These are phyloP conservation scores for Unio delphinus DNA, from an alignment of 2,888 invertebrate species.

Conservation along the genomic window DNA sequence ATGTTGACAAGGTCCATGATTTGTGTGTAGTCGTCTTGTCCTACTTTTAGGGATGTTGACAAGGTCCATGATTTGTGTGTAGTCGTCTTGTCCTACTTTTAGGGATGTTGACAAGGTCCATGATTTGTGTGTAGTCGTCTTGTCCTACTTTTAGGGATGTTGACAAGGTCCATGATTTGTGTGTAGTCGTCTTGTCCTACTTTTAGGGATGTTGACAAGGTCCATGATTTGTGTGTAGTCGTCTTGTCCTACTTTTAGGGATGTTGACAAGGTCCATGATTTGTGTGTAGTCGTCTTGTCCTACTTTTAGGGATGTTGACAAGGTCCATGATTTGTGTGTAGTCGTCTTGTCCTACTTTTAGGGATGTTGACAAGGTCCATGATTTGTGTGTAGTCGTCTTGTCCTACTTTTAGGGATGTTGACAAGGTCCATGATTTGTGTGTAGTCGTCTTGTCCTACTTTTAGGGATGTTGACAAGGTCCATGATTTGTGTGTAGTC, in stretches of 20 bases:
- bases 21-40: slow-evolving; percentile 73
- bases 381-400: too few relatives aligned
- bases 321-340: slow-evolving; percentile 92
- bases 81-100: slow-evolving; percentile 2
- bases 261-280: slow-evolving; percentile 98
- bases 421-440: slow-evolving; percentile 96
- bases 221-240: slow-evolving; percentile 84
- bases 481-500: slow-evolving; percentile 84
- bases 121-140: too few relatives aligned
- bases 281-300: slow-evolving; percentile 73
- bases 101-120: too few relatives aligned
- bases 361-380: too few relatives aligned
- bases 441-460: background rate
- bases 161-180: slow-evolving; percentile 96
- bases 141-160: slow-evolving; percentile 81
- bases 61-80: slow-evolving; percentile 92
- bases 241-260: slow-evolving; percentile 76
- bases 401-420: slow-evolving; percentile 81
- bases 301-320: slow-evolving; percentile 86
- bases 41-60: slow-evolving; percentile 86
- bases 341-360: slow-evolving; percentile 2
- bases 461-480: slow-evolving; percentile 94
- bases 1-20: slow-evolving; percentile 98
- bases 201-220: slow-evolving; percentile 94
- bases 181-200: background rate